Conservation (phyloP, 2,888 invertebrate species). For the Eupithecia inturbata region DNA sequence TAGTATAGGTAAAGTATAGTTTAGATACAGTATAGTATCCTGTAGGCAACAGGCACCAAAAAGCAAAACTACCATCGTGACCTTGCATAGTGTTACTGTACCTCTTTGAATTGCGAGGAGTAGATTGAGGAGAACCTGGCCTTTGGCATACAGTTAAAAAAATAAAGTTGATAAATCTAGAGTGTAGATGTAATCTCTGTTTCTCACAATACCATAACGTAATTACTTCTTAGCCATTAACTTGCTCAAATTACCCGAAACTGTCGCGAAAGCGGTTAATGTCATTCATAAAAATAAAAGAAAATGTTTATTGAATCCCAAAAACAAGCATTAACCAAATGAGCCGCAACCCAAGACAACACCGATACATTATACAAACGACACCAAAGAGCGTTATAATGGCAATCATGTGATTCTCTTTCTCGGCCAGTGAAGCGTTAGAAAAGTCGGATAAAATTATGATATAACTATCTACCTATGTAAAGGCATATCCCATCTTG, state of each 20-base stretch:
- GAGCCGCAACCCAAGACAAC: constrained; percentile 34
- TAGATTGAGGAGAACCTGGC: not conserved
- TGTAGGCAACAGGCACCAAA: too few species aligned
- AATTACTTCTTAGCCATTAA: constrained; percentile 29
- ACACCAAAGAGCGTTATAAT: constrained; percentile 42
- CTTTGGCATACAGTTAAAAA: not conserved
- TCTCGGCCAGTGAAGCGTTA: constrained; percentile 10
- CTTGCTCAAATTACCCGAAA: constrained; percentile 25
- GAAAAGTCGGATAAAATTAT: constrained; percentile 4
- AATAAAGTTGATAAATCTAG: not conserved
- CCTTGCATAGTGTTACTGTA: too few species aligned
- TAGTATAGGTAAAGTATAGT: too few species aligned
- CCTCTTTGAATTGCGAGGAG: too few species aligned
- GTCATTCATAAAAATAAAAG: constrained; percentile 32
- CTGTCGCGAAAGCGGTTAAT: constrained; percentile 32
- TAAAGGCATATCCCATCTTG: not conserved
- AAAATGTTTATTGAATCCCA: constrained; percentile 34
- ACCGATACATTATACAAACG: constrained; percentile 38
- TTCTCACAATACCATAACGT: constrained; percentile 14
- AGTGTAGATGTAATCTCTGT: not conserved
- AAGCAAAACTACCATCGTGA: not conserved
- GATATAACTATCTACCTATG: not conserved
- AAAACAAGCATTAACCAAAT: constrained; percentile 38
- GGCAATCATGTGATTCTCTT: constrained; percentile 41
- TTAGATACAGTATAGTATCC: too few species aligned